These are phyloP conservation scores for Drosophila dunni DNA, from an alignment of 1,140 invertebrate species.

Conservation along the genomic window DNA sequence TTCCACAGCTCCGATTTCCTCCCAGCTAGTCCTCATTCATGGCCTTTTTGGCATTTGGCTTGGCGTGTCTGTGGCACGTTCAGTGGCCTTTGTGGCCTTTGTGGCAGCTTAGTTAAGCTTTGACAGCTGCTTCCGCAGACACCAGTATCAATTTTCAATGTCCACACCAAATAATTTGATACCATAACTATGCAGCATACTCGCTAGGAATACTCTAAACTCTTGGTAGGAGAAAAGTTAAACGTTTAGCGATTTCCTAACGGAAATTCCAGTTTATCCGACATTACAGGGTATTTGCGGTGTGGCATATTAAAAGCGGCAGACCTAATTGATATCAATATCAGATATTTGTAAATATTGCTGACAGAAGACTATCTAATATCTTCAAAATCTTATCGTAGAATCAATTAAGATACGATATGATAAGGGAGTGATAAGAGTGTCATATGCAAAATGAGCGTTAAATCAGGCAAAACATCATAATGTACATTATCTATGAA, in stretches of 20 bases:
- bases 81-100: constrained; percentile 32
- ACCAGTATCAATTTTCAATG: constrained; percentile 46
- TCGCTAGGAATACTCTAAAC: neutral
- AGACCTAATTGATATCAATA: constrained; percentile 41
- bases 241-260: too few species aligned
- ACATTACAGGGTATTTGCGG: constrained; percentile 9
- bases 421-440: constrained; percentile 39
- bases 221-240: too few species aligned
- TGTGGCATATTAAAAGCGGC: neutral
- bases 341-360: neutral
- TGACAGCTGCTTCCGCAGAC: constrained; percentile 46
- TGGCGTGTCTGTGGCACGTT: constrained; percentile 16
- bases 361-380: constrained; percentile 14
- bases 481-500: constrained; percentile 33
- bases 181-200: constrained; percentile 1
- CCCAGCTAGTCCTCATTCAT: too few species aligned
- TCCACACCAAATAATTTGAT: constrained; percentile 30
- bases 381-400: constrained; percentile 59
- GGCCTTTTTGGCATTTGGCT: neutral
- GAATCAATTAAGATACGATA: constrained; percentile 76
- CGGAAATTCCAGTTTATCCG: neutral
- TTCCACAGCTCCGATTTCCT: too few species aligned
- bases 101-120: constrained; percentile 36
- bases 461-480: constrained; percentile 59
- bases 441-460: constrained; percentile 66